Conservation (phyloP, 2,113 vertebrate genomes). For the Mobula hypostoma region DNA sequence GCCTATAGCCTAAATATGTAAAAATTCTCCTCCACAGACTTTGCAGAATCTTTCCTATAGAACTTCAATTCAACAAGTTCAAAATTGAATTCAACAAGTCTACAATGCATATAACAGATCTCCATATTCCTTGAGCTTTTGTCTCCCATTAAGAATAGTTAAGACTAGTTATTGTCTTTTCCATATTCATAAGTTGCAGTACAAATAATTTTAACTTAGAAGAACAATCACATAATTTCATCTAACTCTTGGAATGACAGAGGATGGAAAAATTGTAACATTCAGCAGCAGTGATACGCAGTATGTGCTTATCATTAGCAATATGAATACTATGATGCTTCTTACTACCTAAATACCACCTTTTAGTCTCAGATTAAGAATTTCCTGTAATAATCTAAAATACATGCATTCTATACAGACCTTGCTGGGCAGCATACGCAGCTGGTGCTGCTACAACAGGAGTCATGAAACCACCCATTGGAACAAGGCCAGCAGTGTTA, state of each 20-base stretch:
- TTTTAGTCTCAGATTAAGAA: background rate
- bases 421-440: conserved; percentile 70
- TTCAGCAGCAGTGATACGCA: background rate
- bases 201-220: background rate
- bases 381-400: background rate
- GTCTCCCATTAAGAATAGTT: background rate
- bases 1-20: background rate
- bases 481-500: conserved; percentile 88
- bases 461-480: conserved; percentile 81
- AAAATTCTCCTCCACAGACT: background rate
- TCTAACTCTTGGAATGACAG: background rate
- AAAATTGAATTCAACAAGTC: too few species aligned
- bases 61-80: background rate
- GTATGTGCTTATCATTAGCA: background rate
- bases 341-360: background rate
- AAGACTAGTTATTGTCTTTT: background rate
- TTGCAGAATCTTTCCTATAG: background rate
- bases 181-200: background rate
- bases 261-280: background rate
- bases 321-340: background rate
- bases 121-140: background rate
- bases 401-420: conserved; percentile 62
- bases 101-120: background rate
- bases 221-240: background rate
- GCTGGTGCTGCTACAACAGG: conserved; percentile 74